phyloP scores from a whole-genome alignment of 2,888 invertebrate species.

The Ormyrus rosae region DNA sequence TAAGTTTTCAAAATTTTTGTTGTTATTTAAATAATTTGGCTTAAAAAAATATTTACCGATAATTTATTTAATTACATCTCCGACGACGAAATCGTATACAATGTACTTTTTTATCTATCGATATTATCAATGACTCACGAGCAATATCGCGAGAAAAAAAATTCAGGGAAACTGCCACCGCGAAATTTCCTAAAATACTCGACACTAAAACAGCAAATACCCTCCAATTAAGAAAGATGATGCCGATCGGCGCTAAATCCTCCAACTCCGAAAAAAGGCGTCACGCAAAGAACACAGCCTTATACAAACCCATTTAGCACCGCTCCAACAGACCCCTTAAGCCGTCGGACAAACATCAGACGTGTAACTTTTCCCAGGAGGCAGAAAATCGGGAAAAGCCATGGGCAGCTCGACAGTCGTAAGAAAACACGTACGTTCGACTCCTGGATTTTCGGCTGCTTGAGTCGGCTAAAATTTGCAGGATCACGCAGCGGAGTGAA shows the following conservation, averaged over 20 bases:
- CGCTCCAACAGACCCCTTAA: background rate
- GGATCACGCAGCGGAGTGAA: slow-evolving; percentile 45
- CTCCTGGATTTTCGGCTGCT: background rate
- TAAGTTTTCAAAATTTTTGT: no score
- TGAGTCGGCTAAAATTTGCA: slow-evolving; percentile 47
- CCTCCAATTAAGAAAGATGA: slow-evolving; percentile 46
- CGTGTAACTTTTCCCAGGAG: slow-evolving; percentile 32
- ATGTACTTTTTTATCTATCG: no score
- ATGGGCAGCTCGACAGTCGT: background rate
- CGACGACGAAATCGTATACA: no score
- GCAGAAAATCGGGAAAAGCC: slow-evolving; percentile 4
- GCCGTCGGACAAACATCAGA: slow-evolving; percentile 8
- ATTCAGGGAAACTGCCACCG: background rate
- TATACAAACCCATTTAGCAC: background rate
- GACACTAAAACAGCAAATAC: slow-evolving; percentile 14
- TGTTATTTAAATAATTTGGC: no score
- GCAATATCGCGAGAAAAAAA: background rate
- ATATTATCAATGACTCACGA: no score
- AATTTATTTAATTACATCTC: no score
- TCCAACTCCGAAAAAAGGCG: background rate
- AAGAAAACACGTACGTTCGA: background rate
- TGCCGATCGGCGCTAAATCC: slow-evolving; percentile 8
- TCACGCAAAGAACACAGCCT: slow-evolving; percentile 42
- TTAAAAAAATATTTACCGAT: no score
- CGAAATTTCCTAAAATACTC: slow-evolving; percentile 1